Conservation (phyloP, 2,888 invertebrate genomes). For the Mantis religiosa region DNA sequence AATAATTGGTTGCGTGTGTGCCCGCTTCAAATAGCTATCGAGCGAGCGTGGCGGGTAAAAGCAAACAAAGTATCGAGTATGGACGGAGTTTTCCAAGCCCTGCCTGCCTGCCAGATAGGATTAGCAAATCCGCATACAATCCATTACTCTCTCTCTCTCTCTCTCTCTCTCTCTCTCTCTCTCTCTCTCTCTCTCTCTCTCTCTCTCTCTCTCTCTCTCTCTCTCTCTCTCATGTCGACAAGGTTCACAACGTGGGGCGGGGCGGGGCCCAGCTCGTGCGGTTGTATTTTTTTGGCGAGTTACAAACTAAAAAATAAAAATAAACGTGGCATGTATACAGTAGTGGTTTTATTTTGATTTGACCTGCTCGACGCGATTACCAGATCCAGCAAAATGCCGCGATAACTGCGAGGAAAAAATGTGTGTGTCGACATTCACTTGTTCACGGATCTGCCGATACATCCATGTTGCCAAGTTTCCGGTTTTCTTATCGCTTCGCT, state of each 20-base stretch:
- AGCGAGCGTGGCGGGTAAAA: neutral
- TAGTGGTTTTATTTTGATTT: neutral
- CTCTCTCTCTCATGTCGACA: neutral
- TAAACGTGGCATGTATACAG: neutral
- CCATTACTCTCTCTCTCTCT: neutral
- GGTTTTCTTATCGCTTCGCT: neutral
- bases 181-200: neutral
- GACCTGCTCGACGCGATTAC: neutral
- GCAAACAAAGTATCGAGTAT: slow-evolving; percentile 6
- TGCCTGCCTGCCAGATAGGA: neutral
- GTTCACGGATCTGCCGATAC: neutral
- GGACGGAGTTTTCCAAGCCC: neutral
- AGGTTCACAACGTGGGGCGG: neutral
- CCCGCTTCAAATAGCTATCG: slow-evolving; percentile 13
- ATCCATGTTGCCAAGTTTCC: neutral
- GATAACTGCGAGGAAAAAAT: neutral
- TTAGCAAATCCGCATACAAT: neutral
- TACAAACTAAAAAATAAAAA: neutral
- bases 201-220: neutral
- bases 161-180: no score
- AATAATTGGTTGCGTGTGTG: slow-evolving; percentile 9
- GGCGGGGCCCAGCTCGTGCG: neutral
- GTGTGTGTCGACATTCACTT: neutral
- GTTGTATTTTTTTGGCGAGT: neutral
- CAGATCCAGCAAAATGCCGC: neutral